These are phyloP conservation scores for Otus scops DNA, from an alignment of 2,797 vertebrate genomes.

Conservation along the genomic window DNA sequence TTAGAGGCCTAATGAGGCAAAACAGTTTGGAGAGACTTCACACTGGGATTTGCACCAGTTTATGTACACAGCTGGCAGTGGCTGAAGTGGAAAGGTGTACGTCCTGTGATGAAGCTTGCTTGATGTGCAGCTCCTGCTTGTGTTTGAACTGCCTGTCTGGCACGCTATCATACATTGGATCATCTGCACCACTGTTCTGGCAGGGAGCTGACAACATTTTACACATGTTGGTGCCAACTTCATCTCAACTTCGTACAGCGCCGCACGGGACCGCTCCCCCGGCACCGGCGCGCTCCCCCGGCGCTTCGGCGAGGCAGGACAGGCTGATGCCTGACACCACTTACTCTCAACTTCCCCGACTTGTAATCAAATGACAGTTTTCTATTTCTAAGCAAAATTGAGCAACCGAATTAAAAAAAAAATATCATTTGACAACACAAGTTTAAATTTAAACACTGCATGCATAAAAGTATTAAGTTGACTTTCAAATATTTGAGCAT, in stretches of 20 bases:
- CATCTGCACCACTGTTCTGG: background rate
- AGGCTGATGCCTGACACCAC: rapidly evolving
- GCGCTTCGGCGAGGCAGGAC: background rate
- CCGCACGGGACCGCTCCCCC: rapidly evolving
- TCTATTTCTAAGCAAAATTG: background rate
- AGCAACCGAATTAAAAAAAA: conserved; percentile 2
- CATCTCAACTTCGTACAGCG: background rate
- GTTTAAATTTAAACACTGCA: background rate
- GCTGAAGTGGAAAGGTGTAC: background rate
- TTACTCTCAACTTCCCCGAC: background rate
- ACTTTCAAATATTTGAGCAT: conserved; percentile 25
- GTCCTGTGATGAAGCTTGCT: background rate
- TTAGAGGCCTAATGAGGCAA: background rate
- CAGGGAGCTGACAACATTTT: background rate
- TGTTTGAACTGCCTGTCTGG: background rate
- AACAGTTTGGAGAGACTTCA: background rate
- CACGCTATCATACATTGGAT: background rate
- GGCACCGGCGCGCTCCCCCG: rapidly evolving
- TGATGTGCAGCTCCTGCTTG: background rate
- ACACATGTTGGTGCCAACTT: background rate
- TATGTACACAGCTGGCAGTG: background rate
- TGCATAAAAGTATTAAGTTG: background rate
- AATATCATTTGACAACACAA: background rate
- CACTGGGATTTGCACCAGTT: background rate
- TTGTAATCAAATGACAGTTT: background rate